Conservation (phyloP, 2,113 vertebrate genomes). For the Oenanthe melanoleuca region DNA sequence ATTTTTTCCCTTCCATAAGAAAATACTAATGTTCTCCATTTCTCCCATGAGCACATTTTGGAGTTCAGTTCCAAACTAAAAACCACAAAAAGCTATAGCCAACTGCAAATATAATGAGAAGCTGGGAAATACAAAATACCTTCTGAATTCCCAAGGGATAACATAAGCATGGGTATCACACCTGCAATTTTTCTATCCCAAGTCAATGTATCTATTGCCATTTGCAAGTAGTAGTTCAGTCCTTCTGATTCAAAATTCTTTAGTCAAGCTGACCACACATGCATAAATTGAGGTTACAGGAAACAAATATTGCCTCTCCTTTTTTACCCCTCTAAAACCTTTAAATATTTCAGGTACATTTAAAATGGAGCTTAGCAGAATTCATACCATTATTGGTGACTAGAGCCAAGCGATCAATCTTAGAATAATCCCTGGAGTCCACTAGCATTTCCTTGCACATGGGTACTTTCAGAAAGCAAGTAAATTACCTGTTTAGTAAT, state of each 20-base stretch:
- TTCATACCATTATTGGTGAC: neutral
- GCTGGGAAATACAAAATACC: neutral
- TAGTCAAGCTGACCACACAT: neutral
- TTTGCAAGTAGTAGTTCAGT: neutral
- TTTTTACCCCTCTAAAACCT: neutral
- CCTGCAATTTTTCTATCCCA: neutral
- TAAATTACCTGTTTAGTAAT: constrained; percentile 68
- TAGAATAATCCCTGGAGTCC: constrained; percentile 61
- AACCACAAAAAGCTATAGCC: neutral
- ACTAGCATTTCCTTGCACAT: constrained; percentile 61
- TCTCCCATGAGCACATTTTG: neutral
- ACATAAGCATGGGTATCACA: neutral
- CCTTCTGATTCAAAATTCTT: neutral
- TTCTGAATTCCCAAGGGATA: neutral
- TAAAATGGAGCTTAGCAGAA: constrained; percentile 5
- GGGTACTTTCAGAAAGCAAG: constrained; percentile 63
- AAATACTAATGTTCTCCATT: neutral
- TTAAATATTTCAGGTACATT: neutral
- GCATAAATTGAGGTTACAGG: neutral
- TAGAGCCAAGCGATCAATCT: constrained; percentile 53
- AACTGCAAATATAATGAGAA: neutral
- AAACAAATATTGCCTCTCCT: neutral
- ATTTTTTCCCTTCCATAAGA: neutral
- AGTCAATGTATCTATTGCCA: neutral
- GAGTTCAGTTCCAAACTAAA: neutral